These are phyloP conservation scores for Siniperca chuatsi DNA, from an alignment of 2,113 vertebrate species.

Conservation along the genomic window DNA sequence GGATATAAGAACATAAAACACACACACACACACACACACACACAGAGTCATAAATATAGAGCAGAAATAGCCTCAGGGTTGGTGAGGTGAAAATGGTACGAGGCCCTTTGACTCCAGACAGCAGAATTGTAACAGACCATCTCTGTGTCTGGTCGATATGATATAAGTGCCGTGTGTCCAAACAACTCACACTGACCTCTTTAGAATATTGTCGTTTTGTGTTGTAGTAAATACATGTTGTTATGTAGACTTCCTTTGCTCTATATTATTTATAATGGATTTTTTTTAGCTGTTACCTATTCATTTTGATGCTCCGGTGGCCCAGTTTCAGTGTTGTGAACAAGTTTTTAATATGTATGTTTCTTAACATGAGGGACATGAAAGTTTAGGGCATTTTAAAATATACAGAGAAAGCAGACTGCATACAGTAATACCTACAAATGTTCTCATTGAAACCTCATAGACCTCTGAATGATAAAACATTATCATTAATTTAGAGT, in stretches of 20 bases:
- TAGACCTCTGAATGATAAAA: no score
- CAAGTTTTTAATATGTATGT: not conserved
- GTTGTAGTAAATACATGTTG: not conserved
- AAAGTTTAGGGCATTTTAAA: not conserved
- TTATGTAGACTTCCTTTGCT: not conserved
- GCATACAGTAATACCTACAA: no score
- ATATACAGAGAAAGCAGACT: not conserved
- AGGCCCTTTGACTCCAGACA: constrained; percentile 53
- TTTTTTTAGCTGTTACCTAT: not conserved
- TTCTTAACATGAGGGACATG: not conserved
- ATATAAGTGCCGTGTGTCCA: not conserved
- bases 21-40: constrained; percentile 36
- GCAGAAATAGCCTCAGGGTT: constrained; percentile 41
- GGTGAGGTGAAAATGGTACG: constrained; percentile 42
- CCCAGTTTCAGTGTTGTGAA: not conserved
- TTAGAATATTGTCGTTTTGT: not conserved
- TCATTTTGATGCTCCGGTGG: not conserved
- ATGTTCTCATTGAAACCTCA: no score
- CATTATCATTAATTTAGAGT: no score
- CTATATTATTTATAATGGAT: not conserved
- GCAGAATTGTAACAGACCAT: constrained; percentile 28
- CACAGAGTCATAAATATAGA: constrained; percentile 40
- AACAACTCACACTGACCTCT: not conserved
- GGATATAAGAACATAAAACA: not conserved
- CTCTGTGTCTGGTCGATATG: constrained; percentile 13